These are phyloP conservation scores for Diglossa cyanea DNA, from an alignment of 2,797 vertebrate genomes.

Conservation along the genomic window DNA sequence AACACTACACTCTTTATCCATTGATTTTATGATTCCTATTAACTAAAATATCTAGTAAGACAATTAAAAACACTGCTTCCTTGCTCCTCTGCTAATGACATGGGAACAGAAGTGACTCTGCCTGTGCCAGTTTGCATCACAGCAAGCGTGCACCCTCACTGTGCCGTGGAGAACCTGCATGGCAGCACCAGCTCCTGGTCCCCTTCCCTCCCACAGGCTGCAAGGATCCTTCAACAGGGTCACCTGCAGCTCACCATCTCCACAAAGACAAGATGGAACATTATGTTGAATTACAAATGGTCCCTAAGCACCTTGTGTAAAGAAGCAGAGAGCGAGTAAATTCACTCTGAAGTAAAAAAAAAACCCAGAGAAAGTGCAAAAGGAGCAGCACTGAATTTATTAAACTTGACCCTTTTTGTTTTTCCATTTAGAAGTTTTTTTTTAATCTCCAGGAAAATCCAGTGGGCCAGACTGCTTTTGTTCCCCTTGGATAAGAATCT, in stretches of 20 bases:
- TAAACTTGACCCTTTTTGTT: neutral
- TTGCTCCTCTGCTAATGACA: neutral
- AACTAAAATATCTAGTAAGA: neutral
- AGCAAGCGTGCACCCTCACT: accelerated
- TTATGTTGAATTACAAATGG: neutral
- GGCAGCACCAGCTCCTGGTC: neutral
- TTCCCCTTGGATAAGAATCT: neutral
- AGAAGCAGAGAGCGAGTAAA: neutral
- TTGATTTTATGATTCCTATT: neutral
- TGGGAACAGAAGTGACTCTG: neutral
- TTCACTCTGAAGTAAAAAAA: neutral
- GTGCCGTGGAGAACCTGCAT: neutral
- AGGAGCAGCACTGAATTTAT: neutral
- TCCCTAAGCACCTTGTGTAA: neutral
- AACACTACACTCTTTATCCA: neutral
- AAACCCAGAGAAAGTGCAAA: neutral
- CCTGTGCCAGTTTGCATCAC: neutral
- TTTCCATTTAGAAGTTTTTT: neutral
- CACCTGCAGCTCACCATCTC: neutral
- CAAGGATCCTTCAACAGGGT: neutral
- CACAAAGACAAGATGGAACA: neutral
- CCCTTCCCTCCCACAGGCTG: neutral
- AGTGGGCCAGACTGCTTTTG: neutral
- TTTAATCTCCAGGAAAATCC: neutral
- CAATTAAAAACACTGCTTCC: neutral